A percentile compares a stretch with the other conserved stretches of the same genome.
phyloP scores from a whole-genome alignment of 2,888 invertebrate genomes.

The Schizotus pectinicornis region DNA sequence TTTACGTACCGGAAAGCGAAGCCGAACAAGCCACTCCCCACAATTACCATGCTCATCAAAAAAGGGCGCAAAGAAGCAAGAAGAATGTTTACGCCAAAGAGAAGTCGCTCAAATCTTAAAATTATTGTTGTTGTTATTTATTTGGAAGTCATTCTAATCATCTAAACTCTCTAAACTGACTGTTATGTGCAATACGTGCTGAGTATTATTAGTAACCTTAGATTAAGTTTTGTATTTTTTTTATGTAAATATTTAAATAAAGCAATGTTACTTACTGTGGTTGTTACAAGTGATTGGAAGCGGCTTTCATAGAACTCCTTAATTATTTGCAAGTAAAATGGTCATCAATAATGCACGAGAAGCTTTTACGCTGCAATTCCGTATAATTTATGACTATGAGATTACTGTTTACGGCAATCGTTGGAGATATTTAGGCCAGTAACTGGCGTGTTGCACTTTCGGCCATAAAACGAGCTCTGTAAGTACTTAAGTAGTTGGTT shows the following conservation, averaged over 20 bases:
- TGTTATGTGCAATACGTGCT: conserved; percentile 8
- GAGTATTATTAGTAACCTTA: conserved; percentile 9
- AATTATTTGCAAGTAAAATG: no score
- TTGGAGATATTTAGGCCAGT: no score
- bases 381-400: no score
- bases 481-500: no score
- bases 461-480: no score
- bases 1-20: not conserved
- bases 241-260: conserved; percentile 1
- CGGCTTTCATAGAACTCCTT: not conserved
- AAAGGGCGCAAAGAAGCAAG: conserved; percentile 21
- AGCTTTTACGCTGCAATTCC: no score
- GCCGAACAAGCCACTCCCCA: conserved; percentile 15
- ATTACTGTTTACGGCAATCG: no score
- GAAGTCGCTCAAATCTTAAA: not conserved
- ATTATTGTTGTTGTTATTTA: conserved; percentile 6
- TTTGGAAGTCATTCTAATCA: conserved; percentile 4
- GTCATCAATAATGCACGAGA: no score
- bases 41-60: conserved; percentile 41
- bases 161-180: conserved; percentile 10
- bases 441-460: no score
- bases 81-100: conserved; percentile 10
- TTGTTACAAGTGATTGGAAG: not conserved
- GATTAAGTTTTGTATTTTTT: not conserved
- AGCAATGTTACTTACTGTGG: not conserved